phyloP scores from a whole-genome alignment of 1,140 invertebrate species.

The Megalonaias nervosa region DNA sequence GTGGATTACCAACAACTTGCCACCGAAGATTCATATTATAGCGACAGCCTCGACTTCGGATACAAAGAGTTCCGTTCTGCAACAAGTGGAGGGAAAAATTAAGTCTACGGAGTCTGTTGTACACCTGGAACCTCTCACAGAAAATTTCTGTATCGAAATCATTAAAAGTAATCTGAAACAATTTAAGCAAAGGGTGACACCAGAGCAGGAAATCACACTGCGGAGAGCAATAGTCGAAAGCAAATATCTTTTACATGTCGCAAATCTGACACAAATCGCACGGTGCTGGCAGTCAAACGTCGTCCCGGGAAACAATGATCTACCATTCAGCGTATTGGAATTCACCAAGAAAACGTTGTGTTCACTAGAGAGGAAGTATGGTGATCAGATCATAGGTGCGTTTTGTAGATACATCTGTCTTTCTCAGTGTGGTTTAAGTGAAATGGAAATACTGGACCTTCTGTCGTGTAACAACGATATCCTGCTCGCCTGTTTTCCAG shows the following conservation, averaged over 20 bases:
- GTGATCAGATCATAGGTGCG: conserved; percentile 18
- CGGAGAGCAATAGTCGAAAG: conserved; percentile 14
- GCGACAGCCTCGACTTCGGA: conserved; percentile 25
- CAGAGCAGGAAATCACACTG: conserved; percentile 27
- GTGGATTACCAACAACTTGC: conserved; percentile 41
- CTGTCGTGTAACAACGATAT: conserved; percentile 63
- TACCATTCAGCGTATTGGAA: conserved; percentile 1
- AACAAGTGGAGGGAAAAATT: conserved; percentile 34
- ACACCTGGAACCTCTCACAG: conserved; percentile 24
- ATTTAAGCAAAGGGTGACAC: conserved; percentile 27
- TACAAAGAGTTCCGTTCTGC: conserved; percentile 3
- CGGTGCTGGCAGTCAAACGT: background rate
- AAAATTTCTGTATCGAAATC: conserved; percentile 22
- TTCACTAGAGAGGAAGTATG: conserved; percentile 28
- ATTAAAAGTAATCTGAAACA: conserved; percentile 22
- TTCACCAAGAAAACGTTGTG: conserved; percentile 20
- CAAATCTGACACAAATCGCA: background rate
- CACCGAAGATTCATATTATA: conserved; percentile 45
- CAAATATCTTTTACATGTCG: conserved; percentile 15
- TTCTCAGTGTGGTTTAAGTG: conserved; percentile 47
- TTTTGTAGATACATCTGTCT: conserved; percentile 37
- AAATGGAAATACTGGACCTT: conserved; percentile 61
- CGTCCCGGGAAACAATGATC: background rate
- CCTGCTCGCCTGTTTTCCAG: conserved; percentile 42
- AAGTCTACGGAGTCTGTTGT: conserved; percentile 22